Base-by-base conservation (phyloP, 2,888 invertebrate genomes). In the Polymixis flavicincta region DNA sequence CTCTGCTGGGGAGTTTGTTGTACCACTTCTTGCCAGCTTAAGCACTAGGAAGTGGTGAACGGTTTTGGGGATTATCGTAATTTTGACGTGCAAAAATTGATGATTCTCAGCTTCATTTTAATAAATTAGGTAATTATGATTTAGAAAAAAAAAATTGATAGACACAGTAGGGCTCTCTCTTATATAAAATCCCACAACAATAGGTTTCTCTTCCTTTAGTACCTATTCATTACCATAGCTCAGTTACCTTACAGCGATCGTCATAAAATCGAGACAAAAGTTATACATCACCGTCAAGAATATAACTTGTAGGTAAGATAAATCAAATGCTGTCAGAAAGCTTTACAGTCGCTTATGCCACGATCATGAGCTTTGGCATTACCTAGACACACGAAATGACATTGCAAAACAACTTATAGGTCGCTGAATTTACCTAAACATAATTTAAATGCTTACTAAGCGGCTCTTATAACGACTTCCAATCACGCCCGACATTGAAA, bases 401-500 rank as follows among this genome's bases (percentile, higher is more conserved):
- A 70, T 50, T 71, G 17, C 22, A 65, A 42, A 45, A 68, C 17
- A n/a, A 68, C 14, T 22, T 52, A 52, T 22, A 42, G 14, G 22
- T 17, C 22, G 22, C 50, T 70, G 42, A 52, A 63, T 63, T n/a
- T 17, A 19, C 17, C 2, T 48, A 74, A 57, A 77, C 17, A 55
- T 76, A 64, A 59, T 67, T 60, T 59, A 55, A 65, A 68, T 19
- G 7, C 14, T 60, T 64, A 68, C 50, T n/a, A 68, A 8, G 57
- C 25, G n/a, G n/a, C 28, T 60, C 67, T 61, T 55, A 28, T 72
- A 80, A 82, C 60, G 77, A 69, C 72, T 61, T 61, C 9, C 57
- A 59, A 65, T 68, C 72, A 80, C 73, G 78, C 32, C 48, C 60
- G 73, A 57, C 82, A 57, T 72, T 80, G 68, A 82, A 80, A 80